Percentiles rank a stretch among this genome's conserved stretches.
Evolutionary conservation across 2,797 vertebrate genomes (phyloP).

Genomic region (Gymnocypris eckloni): DNA sequence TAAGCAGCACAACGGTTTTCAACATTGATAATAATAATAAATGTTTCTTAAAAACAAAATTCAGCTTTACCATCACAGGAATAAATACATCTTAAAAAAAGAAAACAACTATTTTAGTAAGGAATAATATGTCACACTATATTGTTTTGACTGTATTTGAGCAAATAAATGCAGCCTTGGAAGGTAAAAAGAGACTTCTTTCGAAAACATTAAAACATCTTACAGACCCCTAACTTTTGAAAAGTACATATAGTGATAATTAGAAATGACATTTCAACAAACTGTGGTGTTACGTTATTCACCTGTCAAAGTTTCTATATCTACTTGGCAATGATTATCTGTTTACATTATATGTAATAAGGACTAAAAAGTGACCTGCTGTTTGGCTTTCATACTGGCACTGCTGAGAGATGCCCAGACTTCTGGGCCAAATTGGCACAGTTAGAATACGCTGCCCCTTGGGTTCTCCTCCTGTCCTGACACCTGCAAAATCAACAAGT

Average conservation of each 20-base stretch:
- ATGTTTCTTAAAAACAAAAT: not conserved
- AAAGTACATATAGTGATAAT: not conserved
- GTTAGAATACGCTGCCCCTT: slow-evolving; percentile 85
- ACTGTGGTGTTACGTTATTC: not conserved
- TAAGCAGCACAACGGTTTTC: not conserved
- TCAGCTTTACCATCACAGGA: not conserved
- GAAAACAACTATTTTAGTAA: not conserved
- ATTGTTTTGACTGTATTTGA: not conserved
- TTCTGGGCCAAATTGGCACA: slow-evolving; percentile 89
- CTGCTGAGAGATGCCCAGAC: slow-evolving; percentile 86
- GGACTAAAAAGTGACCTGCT: slow-evolving; percentile 10
- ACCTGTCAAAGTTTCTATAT: not conserved
- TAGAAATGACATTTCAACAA: not conserved
- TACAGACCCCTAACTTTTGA: no score
- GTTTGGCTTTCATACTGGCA: slow-evolving; percentile 83
- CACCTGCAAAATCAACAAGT: slow-evolving; percentile 76
- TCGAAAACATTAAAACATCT: not conserved
- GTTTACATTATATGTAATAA: slow-evolving; percentile 8
- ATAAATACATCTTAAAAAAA: not conserved
- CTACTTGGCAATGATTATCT: not conserved
- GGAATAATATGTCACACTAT: not conserved
- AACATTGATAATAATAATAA: not conserved
- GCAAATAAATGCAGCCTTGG: not conserved
- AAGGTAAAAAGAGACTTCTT: not conserved
- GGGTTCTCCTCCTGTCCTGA: slow-evolving; percentile 89